Evolutionary conservation across 2,113 vertebrate genomes (phyloP).

Genomic region (Mus spicilegus): DNA sequence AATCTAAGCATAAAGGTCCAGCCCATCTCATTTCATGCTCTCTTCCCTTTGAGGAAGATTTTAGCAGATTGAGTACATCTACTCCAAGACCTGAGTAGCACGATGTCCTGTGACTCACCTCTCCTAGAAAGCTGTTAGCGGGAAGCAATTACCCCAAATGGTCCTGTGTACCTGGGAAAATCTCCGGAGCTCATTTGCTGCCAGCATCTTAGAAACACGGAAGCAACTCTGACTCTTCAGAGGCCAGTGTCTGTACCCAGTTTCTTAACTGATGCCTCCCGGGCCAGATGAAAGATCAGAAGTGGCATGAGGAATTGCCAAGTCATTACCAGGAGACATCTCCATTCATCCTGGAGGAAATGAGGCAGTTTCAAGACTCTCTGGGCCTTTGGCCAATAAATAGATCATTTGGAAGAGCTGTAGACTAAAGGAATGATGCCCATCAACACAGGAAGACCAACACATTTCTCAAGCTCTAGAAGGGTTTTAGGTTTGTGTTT

Average conservation of each 20-base stretch:
- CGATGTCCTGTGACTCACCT: fast-evolving
- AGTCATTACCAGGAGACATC: not conserved
- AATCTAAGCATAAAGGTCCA: not conserved
- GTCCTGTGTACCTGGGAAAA: not conserved
- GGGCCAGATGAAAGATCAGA: not conserved
- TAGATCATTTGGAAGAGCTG: not conserved
- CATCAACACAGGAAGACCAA: not conserved
- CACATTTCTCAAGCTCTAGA: not conserved
- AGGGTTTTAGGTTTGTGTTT: not conserved
- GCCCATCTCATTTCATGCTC: not conserved
- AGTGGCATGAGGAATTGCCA: not conserved
- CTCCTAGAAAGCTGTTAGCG: not conserved
- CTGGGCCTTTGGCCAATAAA: not conserved
- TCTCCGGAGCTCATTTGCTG: not conserved
- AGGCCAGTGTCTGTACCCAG: not conserved
- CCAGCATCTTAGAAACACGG: not conserved
- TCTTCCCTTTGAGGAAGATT: not conserved
- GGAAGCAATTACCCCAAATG: not conserved
- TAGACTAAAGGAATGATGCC: not conserved
- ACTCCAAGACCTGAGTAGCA: not conserved
- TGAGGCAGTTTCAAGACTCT: not conserved
- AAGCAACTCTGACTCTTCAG: not conserved
- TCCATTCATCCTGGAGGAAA: not conserved
- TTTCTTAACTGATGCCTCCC: not conserved
- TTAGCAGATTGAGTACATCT: not conserved